Percentiles rank a stretch among this genome's conserved stretches.
Conservation (phyloP, 2,797 vertebrate species). For the Falco cherrug region DNA sequence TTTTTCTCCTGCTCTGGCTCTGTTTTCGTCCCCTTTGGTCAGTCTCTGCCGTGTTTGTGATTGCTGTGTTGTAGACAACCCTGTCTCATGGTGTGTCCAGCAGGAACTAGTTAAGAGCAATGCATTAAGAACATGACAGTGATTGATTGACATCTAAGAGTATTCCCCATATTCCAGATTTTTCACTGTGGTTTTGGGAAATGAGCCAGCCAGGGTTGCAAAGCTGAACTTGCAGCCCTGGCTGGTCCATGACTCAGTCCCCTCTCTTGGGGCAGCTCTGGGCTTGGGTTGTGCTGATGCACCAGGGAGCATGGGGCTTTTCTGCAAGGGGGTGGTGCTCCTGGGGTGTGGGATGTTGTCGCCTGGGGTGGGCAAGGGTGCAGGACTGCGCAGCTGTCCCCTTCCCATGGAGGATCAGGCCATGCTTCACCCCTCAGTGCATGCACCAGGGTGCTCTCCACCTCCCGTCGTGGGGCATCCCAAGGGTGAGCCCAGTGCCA, state of each 20-base stretch:
- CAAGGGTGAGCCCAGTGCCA: fast-evolving
- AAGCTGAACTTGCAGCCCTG: background rate
- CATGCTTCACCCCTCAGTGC: background rate
- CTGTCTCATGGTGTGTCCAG: background rate
- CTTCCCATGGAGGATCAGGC: background rate
- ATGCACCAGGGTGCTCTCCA: background rate
- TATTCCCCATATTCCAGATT: background rate
- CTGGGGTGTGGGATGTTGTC: background rate
- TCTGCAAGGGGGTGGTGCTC: background rate
- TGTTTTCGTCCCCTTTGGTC: background rate
- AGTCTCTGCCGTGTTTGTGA: background rate
- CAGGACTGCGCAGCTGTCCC: background rate
- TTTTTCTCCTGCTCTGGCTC: background rate
- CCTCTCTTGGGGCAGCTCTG: background rate
- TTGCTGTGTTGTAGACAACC: background rate
- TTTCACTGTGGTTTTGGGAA: background rate
- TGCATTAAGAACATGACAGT: background rate
- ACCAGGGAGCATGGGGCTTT: background rate
- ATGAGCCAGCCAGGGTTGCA: background rate
- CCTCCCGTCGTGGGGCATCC: too few relatives aligned
- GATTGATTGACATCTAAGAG: background rate
- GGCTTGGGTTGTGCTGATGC: background rate
- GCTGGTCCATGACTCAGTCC: fast-evolving
- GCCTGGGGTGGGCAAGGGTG: background rate
- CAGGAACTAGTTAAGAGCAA: background rate